Evolutionary conservation across 2,888 invertebrate species (phyloP).

Genomic region (Xanthorhoe designata): DNA sequence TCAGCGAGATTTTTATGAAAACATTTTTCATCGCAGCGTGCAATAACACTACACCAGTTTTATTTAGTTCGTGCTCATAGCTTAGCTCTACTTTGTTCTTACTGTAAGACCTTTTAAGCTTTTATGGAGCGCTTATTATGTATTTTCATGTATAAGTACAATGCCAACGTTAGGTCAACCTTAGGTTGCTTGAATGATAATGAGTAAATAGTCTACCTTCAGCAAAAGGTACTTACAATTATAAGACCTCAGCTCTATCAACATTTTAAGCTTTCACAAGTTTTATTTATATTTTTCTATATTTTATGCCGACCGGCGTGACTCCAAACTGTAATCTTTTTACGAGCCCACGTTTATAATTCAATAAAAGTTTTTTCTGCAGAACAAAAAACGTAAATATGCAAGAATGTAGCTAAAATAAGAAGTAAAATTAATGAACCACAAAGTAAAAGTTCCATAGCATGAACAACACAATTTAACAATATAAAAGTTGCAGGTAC

Average conservation of each 20-base stretch:
- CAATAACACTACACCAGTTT: constrained; percentile 49
- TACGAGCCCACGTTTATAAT: background rate
- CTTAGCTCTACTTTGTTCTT: constrained; percentile 33
- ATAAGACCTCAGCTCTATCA: background rate
- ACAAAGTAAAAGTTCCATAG: constrained; percentile 34
- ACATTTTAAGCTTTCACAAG: background rate
- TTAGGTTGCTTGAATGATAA: background rate
- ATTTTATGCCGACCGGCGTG: background rate
- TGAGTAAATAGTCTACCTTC: background rate
- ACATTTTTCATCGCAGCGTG: constrained; percentile 59
- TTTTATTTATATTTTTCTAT: background rate
- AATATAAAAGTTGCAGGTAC: constrained; percentile 37
- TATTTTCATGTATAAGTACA: constrained; percentile 1
- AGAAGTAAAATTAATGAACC: constrained; percentile 29
- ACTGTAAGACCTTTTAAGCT: constrained; percentile 26
- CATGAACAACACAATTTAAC: constrained; percentile 33
- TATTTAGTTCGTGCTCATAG: constrained; percentile 34
- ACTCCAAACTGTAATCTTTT: constrained; percentile 1
- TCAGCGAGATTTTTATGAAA: constrained; percentile 63
- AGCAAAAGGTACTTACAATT: background rate
- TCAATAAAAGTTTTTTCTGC: constrained; percentile 1
- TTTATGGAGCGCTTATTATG: constrained; percentile 26
- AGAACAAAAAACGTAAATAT: constrained; percentile 35
- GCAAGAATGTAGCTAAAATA: constrained; percentile 26
- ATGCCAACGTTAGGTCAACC: background rate